Evolutionary conservation across 2,888 invertebrate species (phyloP).

Genomic region (Drosophila limbata): DNA sequence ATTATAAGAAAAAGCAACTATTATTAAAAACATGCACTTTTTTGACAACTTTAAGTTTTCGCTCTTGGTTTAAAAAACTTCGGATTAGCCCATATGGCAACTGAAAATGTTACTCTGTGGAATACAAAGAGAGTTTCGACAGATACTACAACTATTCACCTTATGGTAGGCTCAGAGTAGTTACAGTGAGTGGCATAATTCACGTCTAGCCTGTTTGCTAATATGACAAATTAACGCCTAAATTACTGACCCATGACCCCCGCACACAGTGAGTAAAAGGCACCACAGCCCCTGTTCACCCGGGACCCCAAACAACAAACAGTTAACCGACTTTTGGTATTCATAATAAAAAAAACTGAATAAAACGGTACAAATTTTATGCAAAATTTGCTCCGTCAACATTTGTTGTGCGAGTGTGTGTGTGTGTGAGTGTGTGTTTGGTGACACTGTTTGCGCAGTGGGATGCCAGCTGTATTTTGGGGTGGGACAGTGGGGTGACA

Average conservation of each 20-base stretch:
- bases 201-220: slow-evolving; percentile 45
- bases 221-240: slow-evolving; percentile 55
- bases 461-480: neutral
- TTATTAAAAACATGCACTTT: no score
- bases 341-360: slow-evolving; percentile 2
- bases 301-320: slow-evolving; percentile 16
- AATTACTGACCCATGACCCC: slow-evolving; percentile 50
- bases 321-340: slow-evolving; percentile 28
- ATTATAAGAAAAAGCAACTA: no score
- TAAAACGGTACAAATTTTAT: slow-evolving; percentile 54
- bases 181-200: slow-evolving; percentile 35
- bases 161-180: slow-evolving; percentile 4
- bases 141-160: slow-evolving; percentile 1
- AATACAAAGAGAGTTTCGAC: neutral
- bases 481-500: neutral
- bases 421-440: slow-evolving; percentile 35
- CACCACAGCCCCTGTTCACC: slow-evolving; percentile 5
- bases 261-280: neutral
- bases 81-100: no score
- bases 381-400: slow-evolving; percentile 59
- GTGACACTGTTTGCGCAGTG: slow-evolving; percentile 52
- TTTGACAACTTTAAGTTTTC: no score
- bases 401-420: slow-evolving; percentile 46
- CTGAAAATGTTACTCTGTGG: neutral
- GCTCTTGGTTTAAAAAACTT: no score